A percentile compares a stretch with the other conserved stretches of the same genome.
These are phyloP conservation scores for Cylas formicarius DNA, from an alignment of 1,140 invertebrate species.

Conservation along the genomic window DNA sequence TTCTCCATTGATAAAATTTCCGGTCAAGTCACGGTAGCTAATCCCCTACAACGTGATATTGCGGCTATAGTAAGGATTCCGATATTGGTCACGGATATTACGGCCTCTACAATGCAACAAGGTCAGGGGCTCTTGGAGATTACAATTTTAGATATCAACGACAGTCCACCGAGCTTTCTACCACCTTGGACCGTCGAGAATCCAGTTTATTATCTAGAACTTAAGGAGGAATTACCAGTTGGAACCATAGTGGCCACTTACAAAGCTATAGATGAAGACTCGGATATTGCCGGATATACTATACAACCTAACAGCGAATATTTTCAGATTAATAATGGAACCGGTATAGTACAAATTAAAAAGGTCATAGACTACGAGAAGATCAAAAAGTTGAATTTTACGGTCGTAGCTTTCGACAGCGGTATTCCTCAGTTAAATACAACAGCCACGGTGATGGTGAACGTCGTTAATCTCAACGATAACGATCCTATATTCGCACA, in stretches of 20 bases:
- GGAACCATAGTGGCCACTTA: conserved; percentile 74
- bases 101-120: conserved; percentile 68
- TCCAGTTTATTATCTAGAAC: conserved; percentile 58
- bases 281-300: conserved; percentile 68
- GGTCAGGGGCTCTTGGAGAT: conserved; percentile 59
- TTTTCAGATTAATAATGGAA: conserved; percentile 69
- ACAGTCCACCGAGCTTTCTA: conserved; percentile 55
- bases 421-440: conserved; percentile 68
- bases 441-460: conserved; percentile 64
- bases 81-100: conserved; percentile 71
- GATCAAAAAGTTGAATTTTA: conserved; percentile 67
- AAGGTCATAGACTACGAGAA: conserved; percentile 78
- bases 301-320: conserved; percentile 66
- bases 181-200: conserved; percentile 66
- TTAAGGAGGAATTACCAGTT: conserved; percentile 77
- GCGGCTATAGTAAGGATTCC: conserved; percentile 70
- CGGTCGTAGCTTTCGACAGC: conserved; percentile 67
- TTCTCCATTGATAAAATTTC: conserved; percentile 61
- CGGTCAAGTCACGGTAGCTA: conserved; percentile 66
- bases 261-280: conserved; percentile 74
- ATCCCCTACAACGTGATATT: conserved; percentile 56
- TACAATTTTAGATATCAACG: conserved; percentile 77
- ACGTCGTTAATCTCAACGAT: conserved; percentile 81
- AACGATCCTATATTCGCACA: conserved; percentile 71
- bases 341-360: conserved; percentile 71